Base-by-base conservation (phyloP, 2,888 invertebrate genomes). In the Tetragnatha montana region DNA sequence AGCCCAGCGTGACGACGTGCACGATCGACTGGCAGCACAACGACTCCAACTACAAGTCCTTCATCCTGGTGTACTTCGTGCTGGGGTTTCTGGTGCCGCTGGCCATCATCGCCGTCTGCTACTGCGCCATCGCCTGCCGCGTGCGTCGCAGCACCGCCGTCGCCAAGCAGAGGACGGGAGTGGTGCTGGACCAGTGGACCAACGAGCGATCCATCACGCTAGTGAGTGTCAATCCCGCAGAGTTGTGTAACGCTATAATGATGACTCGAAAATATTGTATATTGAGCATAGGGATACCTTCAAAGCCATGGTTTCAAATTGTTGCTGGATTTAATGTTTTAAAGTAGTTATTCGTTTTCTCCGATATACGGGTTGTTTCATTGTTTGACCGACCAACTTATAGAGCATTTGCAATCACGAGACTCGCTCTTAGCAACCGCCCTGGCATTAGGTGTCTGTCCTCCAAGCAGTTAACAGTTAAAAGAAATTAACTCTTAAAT, bases 21-120 rank as follows among this genome's bases (percentile, higher is more conserved):
- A 93, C 93, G 17, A 92, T 93, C 68, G 92, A 93, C 92, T 93
- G 93, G 93, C 92, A 91, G 35, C 91, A 92, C 51, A 92, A 92
- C 79, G 92, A 92, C 85, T 78, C 89, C 14, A 87, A 89, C 75
- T 93, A 93, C 91, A 92, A 92, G 83, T 92, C 92, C 78, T 93
- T 92, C 92, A 92, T 93, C 74, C 81, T 92, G 35, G 89, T 91
- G 12, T 91, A 92, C 80, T 91, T 91, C 76, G 91, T 92, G n/a
- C 88, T 92, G 19, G 92, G 92, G 14, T 93, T 91, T 88, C 21
- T 92, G 60, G 88, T 92, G 21, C 93, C 93, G 1, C 86, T 91
- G 19, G 82, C 60, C 50, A 85, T 91, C 68, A 91, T 91, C 35
- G 51, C 89, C 6, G 84, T 87, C 49, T 90, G 89, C 70, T 91